Percentiles rank a stretch among this genome's conserved stretches.
Evolutionary conservation across 2,888 invertebrate species (phyloP).

Genomic region (Oscheius myriophilus): DNA sequence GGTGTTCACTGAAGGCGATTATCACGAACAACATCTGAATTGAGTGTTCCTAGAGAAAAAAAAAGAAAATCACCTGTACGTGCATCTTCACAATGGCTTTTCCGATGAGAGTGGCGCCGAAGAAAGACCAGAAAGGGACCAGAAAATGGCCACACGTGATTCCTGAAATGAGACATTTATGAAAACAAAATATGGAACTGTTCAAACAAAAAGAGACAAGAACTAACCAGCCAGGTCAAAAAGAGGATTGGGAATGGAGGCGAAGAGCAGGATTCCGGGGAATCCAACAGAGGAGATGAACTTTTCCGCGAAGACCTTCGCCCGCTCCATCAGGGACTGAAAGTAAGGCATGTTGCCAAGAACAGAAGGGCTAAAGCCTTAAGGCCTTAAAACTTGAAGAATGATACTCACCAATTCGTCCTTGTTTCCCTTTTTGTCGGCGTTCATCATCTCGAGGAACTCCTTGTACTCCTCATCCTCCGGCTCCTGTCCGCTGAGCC

Average conservation of each 20-base stretch:
- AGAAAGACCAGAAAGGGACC: slow-evolving; percentile 99
- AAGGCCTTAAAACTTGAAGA: no score
- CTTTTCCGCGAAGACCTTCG: slow-evolving; percentile 66
- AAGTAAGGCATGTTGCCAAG: no score
- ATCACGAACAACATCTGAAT: slow-evolving; percentile 88
- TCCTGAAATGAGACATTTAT: slow-evolving; percentile 29
- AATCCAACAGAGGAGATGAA: slow-evolving; percentile 84
- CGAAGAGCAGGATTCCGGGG: slow-evolving; percentile 67
- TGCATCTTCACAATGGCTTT: slow-evolving; percentile 71
- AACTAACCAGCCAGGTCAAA: slow-evolving; percentile 92
- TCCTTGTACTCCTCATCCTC: slow-evolving; percentile 80
- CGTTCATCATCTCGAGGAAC: slow-evolving; percentile 75
- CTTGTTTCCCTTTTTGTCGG: slow-evolving; percentile 74
- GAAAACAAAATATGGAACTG: no score
- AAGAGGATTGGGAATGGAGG: slow-evolving; percentile 91
- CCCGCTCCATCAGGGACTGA: slow-evolving; percentile 55
- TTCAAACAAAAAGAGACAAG: slow-evolving; percentile 4
- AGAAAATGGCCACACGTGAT: slow-evolving; percentile 81
- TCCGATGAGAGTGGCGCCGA: slow-evolving; percentile 94
- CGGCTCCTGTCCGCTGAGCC: slow-evolving; percentile 73
- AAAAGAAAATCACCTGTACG: slow-evolving; percentile 58
- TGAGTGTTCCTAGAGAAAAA: background rate
- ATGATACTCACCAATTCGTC: slow-evolving; percentile 59
- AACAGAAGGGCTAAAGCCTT: no score
- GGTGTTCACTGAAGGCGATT: slow-evolving; percentile 90